phyloP scores from a whole-genome alignment of 2,113 vertebrate species.

The Eonycteris spelaea region DNA sequence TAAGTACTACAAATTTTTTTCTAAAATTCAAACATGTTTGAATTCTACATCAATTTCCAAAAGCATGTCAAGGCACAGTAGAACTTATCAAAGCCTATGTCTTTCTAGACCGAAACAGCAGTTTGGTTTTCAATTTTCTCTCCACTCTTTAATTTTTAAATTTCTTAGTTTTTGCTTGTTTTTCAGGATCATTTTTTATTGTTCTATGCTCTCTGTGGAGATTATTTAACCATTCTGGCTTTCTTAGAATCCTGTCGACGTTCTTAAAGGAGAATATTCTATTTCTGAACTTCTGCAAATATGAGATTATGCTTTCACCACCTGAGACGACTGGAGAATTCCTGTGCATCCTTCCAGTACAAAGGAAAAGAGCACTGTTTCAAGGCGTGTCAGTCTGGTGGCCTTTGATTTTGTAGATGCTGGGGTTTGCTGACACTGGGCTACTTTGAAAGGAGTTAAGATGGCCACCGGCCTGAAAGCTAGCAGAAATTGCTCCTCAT shows the following conservation, averaged over 20 bases:
- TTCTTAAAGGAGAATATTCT: background rate
- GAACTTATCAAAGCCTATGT: background rate
- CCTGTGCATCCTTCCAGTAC: background rate
- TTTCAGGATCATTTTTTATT: background rate
- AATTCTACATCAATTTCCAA: background rate
- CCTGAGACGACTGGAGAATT: background rate
- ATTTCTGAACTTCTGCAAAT: background rate
- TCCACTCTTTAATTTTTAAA: background rate
- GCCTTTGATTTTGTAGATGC: background rate
- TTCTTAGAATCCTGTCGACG: background rate
- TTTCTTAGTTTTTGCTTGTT: background rate
- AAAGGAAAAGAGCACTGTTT: background rate
- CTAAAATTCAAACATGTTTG: background rate
- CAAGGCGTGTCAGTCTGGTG: background rate
- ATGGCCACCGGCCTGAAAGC: background rate
- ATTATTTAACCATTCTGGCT: background rate
- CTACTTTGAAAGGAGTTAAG: background rate
- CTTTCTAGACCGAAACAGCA: background rate
- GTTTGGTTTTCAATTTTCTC: background rate
- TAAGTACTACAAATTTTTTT: background rate
- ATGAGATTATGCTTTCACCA: background rate
- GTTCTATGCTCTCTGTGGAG: background rate
- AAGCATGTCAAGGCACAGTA: background rate
- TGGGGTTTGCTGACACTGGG: background rate
- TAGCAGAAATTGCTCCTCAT: background rate